A percentile compares a stretch with the other conserved stretches of the same genome.
Conservation (phyloP, 2,797 vertebrate genomes). For the Urophycis tenuis region DNA sequence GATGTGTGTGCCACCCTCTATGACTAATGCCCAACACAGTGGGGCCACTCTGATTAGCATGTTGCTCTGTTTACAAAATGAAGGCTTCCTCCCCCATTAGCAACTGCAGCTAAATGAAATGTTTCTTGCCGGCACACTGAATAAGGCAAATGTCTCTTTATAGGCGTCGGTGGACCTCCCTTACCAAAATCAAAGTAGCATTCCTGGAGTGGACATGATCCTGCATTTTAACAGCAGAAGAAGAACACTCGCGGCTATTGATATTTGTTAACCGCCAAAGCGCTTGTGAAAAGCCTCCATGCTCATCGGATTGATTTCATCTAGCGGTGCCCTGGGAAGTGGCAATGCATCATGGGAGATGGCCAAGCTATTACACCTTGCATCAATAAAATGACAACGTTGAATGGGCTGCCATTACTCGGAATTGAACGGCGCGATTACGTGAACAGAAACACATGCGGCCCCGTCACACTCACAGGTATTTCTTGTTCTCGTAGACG, state of each 20-base stretch:
- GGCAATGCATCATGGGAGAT: constrained; percentile 2
- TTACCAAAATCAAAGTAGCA: constrained; percentile 37
- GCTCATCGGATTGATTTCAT: constrained; percentile 1
- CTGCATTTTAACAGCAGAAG: background rate
- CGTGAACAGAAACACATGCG: background rate
- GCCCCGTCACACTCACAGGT: constrained; percentile 83
- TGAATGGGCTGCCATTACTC: background rate
- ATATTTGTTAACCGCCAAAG: constrained; percentile 9
- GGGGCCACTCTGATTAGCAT: constrained; percentile 49
- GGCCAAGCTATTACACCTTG: background rate
- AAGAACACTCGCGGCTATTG: background rate
- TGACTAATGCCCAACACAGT: constrained; percentile 53
- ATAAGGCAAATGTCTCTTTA: constrained; percentile 12
- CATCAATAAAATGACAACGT: constrained; percentile 4
- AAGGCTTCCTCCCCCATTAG: constrained; percentile 46
- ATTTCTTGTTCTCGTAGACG: constrained; percentile 98
- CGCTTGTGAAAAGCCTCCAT: background rate
- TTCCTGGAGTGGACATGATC: constrained; percentile 2
- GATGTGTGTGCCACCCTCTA: constrained; percentile 43
- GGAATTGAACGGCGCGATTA: background rate
- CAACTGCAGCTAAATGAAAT: constrained; percentile 49
- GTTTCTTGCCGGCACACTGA: constrained; percentile 52
- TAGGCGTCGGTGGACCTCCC: constrained; percentile 36
- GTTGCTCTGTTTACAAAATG: constrained; percentile 59
- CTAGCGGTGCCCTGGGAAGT: background rate